Conservation (phyloP, 2,797 vertebrate genomes). For the Sciurus carolinensis region DNA sequence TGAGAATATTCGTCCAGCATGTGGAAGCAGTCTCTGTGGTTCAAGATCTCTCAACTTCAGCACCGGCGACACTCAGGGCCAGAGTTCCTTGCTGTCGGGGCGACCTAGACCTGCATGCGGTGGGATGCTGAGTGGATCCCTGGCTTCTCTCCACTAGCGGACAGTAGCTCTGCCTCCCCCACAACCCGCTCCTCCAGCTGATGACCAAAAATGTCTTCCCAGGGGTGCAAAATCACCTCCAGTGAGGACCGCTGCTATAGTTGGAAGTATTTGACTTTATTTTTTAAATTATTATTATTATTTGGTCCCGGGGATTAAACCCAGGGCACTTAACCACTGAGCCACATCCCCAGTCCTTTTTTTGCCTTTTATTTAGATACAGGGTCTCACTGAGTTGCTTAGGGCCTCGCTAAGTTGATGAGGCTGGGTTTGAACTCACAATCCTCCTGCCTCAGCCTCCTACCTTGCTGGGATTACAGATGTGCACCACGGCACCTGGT, state of each 20-base stretch:
- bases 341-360: too few species aligned
- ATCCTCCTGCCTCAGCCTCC: too few species aligned
- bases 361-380: too few species aligned
- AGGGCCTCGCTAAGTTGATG: too few species aligned
- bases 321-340: too few species aligned
- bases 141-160: neutral
- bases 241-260: neutral
- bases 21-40: neutral
- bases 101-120: too few species aligned
- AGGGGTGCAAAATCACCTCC: neutral
- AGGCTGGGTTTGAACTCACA: too few species aligned
- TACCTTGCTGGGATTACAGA: too few species aligned
- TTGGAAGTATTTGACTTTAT: neutral
- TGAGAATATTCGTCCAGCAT: neutral
- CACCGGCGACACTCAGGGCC: neutral
- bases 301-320: too few species aligned
- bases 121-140: neutral
- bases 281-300: neutral
- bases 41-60: neutral
- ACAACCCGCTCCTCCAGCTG: too few species aligned
- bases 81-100: neutral
- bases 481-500: too few species aligned
- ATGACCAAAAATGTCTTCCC: neutral
- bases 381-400: too few species aligned
- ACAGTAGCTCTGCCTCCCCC: neutral